Base-by-base conservation (phyloP, 92 coral and sea anemone species). In the Epizoanthus scotinus region DNA sequence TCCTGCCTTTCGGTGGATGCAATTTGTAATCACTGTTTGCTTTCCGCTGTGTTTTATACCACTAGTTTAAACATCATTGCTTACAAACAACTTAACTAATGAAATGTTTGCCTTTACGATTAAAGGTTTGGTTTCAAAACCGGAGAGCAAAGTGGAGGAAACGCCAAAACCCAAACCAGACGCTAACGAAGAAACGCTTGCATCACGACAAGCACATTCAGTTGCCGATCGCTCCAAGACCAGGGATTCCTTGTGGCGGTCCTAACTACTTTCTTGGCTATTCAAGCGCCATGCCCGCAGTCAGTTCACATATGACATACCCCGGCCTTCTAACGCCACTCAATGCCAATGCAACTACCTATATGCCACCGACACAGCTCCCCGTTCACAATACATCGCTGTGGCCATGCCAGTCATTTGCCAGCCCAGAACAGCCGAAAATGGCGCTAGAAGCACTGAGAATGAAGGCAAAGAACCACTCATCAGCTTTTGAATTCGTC, bases 61-160 rank as follows among this genome's bases (percentile, higher is more conserved):
- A 47, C 52, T 47, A 47, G 52, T 47, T 47, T 47, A 47, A 47
- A 47, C 52, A 2, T 47, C 52, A 47, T 47, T 47, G 52, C 17
- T 47, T 47, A 47, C 15, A 47, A 47, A 47, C 14, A 10, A 47
- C 52, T 47, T 47, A 9, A 10, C 52, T 12, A 47, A 44, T 8
- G 0, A 6, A 8, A 47, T 13, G 13, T 47, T 47, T 9, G 1
- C 14, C 52, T 47, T 47, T 9, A 9, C 52, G 25, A 40, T 49
- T 58, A 34, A 18, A 19, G 99, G 99, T 96, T 56, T 96, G 99
- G 99, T 96, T 96, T 62, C 99, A 96, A 78, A 96, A 96, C 78
- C 87, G 99, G 63, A 73, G 99, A 81, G 99, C 99, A 3, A 96
- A 96, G 65, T 96, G 99, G 99, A 93, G 99, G 55, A 96, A 96